Evolutionary conservation across 92 coral and sea anemone species (phyloP), one percentile per base, ranked within the genome.

Genomic region (Siderastrea siderea): DNA sequence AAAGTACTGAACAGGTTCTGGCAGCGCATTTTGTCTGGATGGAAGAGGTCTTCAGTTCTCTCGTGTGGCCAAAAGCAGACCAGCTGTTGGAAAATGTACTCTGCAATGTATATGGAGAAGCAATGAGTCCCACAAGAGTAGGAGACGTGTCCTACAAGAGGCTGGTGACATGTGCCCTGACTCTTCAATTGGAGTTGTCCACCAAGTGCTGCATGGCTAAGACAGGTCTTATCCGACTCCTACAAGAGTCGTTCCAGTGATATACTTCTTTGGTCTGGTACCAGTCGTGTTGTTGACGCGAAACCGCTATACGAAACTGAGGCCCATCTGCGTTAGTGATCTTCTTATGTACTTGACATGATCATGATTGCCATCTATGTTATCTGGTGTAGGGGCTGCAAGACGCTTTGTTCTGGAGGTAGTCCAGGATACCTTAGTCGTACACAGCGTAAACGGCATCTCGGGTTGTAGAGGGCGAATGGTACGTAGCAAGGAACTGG

Each of bases 401-500:
- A 46, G 19, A 1, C 47, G 15, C 47, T 72, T 84, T 7, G 80
- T 71, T 9, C 38, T 48, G 0, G 43, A 12, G 14, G 62, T 66
- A 3, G 49, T 48, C 87, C 79, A 82, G 4, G 78, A 59, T 6
- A 68, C 54, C 66, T 82, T 82, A 6, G 38, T 26, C 38, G 38
- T 26, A 26, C 38, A 26, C 38, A 26, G 38, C 38, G 38, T 26
- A 26, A 26, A 52, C 16, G 16, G 78, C 86, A 79, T 85, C 55
- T 57, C 61, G 17, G 80, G 91, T 53, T 77, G 84, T 17, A 47
- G 63, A 12, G 84, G 84, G 9, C 47, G 14, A 3, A 58, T 13
- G 15, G 47, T 16, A 6, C 46, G 9, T 12, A 58, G 47, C 9
- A 19, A 46, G 14, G 45, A 48, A 57, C 54, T 51, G 10, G 87